These are phyloP conservation scores for Micrasema minimum DNA, from an alignment of 1,140 invertebrate genomes.

Conservation along the genomic window DNA sequence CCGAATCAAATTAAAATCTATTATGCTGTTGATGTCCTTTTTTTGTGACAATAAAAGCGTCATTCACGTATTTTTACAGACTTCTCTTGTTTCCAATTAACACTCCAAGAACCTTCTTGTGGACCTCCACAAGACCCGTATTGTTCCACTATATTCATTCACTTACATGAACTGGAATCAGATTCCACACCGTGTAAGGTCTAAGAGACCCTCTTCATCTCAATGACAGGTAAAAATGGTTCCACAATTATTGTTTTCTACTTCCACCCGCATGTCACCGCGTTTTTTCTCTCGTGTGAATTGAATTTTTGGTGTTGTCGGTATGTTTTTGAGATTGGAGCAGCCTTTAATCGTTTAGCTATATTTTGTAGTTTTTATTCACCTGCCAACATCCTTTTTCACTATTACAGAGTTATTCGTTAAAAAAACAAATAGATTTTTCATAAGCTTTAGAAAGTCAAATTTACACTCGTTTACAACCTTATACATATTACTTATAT, in stretches of 20 bases:
- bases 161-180: conserved; percentile 34
- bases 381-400: too few relatives aligned
- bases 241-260: conserved; percentile 34
- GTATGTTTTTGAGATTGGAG: too few relatives aligned
- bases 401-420: too few relatives aligned
- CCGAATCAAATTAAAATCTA: conserved; percentile 29
- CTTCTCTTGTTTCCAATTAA: conserved; percentile 47
- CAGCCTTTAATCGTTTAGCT: too few relatives aligned
- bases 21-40: conserved; percentile 20
- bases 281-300: conserved; percentile 11
- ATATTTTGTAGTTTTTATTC: too few relatives aligned
- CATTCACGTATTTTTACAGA: conserved; percentile 49
- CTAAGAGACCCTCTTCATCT: conserved; percentile 45
- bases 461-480: too few relatives aligned
- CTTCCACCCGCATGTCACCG: conserved; percentile 37
- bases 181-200: not conserved
- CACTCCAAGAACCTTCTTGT: conserved; percentile 4
- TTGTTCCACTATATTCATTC: conserved; percentile 35
- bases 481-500: too few relatives aligned
- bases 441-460: too few relatives aligned
- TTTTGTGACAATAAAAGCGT: conserved; percentile 39
- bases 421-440: too few relatives aligned
- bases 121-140: not conserved
- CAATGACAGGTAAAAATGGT: conserved; percentile 52
- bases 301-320: not conserved